Conservation (phyloP, 2,797 vertebrate species). For the Botia almorhae region DNA sequence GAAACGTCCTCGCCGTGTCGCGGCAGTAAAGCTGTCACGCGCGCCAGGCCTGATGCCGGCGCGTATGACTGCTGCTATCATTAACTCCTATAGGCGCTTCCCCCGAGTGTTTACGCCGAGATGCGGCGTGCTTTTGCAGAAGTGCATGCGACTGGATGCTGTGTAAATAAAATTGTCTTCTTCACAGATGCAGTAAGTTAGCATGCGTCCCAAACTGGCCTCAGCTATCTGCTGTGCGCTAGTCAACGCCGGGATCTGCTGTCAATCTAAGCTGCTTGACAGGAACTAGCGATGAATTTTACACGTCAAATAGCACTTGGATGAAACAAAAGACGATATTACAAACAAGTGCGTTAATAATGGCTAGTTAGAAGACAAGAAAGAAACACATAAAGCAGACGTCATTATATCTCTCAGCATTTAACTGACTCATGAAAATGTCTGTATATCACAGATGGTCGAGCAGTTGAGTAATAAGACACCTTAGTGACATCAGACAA, state of each 20-base stretch:
- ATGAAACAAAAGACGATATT: conserved; percentile 15
- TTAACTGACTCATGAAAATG: too few species aligned
- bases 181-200: conserved; percentile 71
- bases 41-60: conserved; percentile 74
- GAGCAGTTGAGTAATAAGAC: too few species aligned
- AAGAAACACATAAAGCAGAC: too few species aligned
- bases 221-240: conserved; percentile 53
- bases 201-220: conserved; percentile 54
- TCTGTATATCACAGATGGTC: too few species aligned
- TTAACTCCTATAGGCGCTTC: conserved; percentile 76
- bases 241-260: conserved; percentile 50
- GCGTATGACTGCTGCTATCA: conserved; percentile 79
- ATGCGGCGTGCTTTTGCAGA: conserved; percentile 68
- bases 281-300: not conserved
- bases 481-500: too few species aligned
- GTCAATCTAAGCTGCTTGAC: conserved; percentile 9
- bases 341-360: conserved; percentile 40
- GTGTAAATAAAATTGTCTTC: conserved; percentile 76
- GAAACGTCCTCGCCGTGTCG: conserved; percentile 59
- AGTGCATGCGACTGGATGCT: conserved; percentile 68
- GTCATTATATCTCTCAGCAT: too few species aligned
- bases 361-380: not conserved
- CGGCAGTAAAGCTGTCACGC: conserved; percentile 79
- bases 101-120: conserved; percentile 75
- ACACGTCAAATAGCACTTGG: conserved; percentile 2